phyloP scores from a whole-genome alignment of 92 coral and sea anemone genomes.

The Umimayanthus chanpuru region DNA sequence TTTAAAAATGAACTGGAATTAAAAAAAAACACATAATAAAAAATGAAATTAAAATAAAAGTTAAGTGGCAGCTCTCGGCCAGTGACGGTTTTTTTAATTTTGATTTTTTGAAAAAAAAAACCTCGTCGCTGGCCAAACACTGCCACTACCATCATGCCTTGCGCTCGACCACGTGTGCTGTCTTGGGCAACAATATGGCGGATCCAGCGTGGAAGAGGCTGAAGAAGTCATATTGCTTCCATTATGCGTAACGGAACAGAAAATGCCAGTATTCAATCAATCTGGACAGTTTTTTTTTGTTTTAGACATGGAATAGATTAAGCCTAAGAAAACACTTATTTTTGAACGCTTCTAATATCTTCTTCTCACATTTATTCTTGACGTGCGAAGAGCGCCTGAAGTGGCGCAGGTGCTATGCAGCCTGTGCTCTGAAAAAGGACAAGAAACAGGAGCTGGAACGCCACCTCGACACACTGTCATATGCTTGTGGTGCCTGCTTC shows the following conservation, averaged over 20 bases:
- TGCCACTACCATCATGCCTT: constrained; percentile 61
- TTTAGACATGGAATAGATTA: background rate
- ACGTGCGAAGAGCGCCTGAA: no score
- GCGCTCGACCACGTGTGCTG: constrained; percentile 45
- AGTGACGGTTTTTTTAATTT: constrained; percentile 21
- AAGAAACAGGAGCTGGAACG: no score
- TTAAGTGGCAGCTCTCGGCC: constrained; percentile 57
- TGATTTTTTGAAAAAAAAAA: constrained; percentile 33
- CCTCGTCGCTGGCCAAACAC: constrained; percentile 46
- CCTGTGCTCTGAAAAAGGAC: no score
- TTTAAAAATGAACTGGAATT: constrained; percentile 19
- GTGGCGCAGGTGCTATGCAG: no score
- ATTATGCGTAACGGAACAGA: no score
- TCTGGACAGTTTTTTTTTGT: background rate
- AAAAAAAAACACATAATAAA: constrained; percentile 15
- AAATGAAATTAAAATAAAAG: constrained; percentile 29
- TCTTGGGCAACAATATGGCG: constrained; percentile 42
- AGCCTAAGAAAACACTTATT: no score
- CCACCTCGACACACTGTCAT: no score
- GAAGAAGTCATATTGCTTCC: background rate
- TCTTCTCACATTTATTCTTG: no score
- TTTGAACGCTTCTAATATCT: no score
- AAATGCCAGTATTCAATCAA: no score
- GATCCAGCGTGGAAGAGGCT: constrained; percentile 46
- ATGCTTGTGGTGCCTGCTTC: no score